Base-by-base conservation (phyloP, 2,113 vertebrate species). In the Casuarius casuarius region DNA sequence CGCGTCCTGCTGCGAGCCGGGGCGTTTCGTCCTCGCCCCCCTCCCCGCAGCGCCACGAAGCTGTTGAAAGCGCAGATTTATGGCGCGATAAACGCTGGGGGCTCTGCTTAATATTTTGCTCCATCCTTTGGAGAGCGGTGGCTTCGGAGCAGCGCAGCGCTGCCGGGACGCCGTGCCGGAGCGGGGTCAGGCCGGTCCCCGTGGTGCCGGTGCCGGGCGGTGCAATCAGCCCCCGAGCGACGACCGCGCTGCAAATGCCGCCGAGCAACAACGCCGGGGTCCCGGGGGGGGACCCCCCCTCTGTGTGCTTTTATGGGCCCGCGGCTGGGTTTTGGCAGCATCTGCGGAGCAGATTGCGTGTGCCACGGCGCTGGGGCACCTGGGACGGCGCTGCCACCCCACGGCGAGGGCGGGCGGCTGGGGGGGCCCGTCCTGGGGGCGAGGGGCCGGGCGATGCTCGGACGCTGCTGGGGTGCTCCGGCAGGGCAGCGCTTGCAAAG, bases 41-140 rank as follows among this genome's bases (percentile, higher is more conserved):
- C 86, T 96, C 94, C 87, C 95, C 1, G 31, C 88, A 80, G 94
- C 88, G 66, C 78, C 29, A 6, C 68, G 80, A 93, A 96, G 95
- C 88, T 94, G 96, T 75, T 95, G 96, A 95, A 96, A 96, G 86
- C 76, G 46, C 84, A 81, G 96, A 96, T 96, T 96, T 96, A 97
- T 52, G 35, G 96, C 21, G 96, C 93, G 96, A 95, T 94, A 93
- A 95, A 92, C n/a, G 88, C 96, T 89, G 11, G 94, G 92, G 96
- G 96, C 95, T 96, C 95, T 74, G 94, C 65, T 49, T 85, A 93
- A 86, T 92, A 54, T 95, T 93, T 90, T 42, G 79, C 96, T 94
- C 77, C 85, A 40, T 77, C 95, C 92, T 92, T 95, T 81, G 95
- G 84, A 77, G 67, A 87, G 59, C 1, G 15, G 59, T 40, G 44